A percentile compares a stretch with the other conserved stretches of the same genome.
These are phyloP conservation scores for Xestia rhomboidea DNA, from an alignment of 2,888 invertebrate genomes.

Conservation along the genomic window DNA sequence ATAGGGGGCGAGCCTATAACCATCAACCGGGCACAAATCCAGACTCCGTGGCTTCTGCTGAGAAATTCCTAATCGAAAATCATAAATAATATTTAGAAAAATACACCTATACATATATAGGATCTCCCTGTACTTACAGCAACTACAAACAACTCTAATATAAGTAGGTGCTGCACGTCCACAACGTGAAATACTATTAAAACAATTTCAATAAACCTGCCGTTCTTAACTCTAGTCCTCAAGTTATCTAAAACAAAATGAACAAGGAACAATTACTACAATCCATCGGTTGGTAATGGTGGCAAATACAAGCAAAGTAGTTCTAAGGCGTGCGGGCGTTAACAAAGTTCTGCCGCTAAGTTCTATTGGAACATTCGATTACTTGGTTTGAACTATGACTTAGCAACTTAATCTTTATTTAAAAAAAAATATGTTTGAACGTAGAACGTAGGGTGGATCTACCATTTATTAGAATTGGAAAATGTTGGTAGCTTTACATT, in stretches of 20 bases:
- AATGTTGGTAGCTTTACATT: not conserved
- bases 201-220: not conserved
- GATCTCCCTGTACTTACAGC: too few species aligned
- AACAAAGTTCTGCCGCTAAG: slow-evolving; percentile 57
- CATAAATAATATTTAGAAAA: not conserved
- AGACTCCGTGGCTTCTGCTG: not conserved
- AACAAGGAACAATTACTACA: slow-evolving; percentile 31
- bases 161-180: too few species aligned
- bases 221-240: not conserved
- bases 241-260: slow-evolving; percentile 2
- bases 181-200: not conserved
- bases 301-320: slow-evolving; percentile 47
- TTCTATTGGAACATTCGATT: slow-evolving; percentile 60
- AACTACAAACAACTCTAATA: too few species aligned
- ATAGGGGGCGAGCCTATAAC: too few species aligned
- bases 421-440: not conserved
- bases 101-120: too few species aligned
- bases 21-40: too few species aligned
- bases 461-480: slow-evolving; percentile 1
- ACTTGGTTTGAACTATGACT: slow-evolving; percentile 45
- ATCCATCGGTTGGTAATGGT: slow-evolving; percentile 50
- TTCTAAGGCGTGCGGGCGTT: slow-evolving; percentile 43
- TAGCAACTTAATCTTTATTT: slow-evolving; percentile 15
- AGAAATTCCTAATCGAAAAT: not conserved
- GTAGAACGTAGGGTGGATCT: not conserved